Base-by-base conservation (phyloP, 2,888 invertebrate genomes). In the Ceratothoa steindachneri region DNA sequence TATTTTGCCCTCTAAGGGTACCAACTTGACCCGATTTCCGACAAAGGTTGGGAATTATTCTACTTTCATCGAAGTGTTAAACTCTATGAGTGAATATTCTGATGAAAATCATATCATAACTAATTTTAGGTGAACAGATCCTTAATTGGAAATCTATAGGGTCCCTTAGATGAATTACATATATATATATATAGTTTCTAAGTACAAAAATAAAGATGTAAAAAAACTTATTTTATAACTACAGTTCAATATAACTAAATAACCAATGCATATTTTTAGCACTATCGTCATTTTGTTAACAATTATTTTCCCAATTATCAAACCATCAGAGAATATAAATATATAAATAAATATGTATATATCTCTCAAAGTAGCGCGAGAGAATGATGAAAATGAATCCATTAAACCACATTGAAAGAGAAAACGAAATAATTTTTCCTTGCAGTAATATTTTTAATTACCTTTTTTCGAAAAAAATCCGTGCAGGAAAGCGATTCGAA, bases 1-100 rank as follows among this genome's bases (percentile, higher is more conserved):
- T 12, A 75, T 51, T 31, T 66, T 72, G 72, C 75, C 75, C 41
- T 41, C 15, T 41, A 41, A 41, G 72, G 72, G 72, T 60, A 72
- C 74, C 30, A 71, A 74, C 30, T 60, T 68, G 15, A 41, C 41
- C 5, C 7, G 41, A 41, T 41, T 41, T 41, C 41, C 41, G 15
- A 41, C 41, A 5, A 41, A 41, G 41, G 5, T 41, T 41, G 41
- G 41, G 41, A 41, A 41, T 41, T 15, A 9, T 41, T 41, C 15
- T 41, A 9, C 15, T 41, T 41, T 41, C 41, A 41, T 41, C 41
- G 41, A 41, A 41, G 41, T 41, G 15, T 72, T 72, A 51, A 72
- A 69, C 69, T 75, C 75, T 41, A 15, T 41, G 41, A 22, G 27
- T 27, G n/a, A 65, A 7, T 22, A 28, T 64, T 12, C 2, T n/a